Percentiles rank a stretch among this genome's conserved stretches.
Conservation (phyloP, 2,888 invertebrate species). For the Lepas anatifera region DNA sequence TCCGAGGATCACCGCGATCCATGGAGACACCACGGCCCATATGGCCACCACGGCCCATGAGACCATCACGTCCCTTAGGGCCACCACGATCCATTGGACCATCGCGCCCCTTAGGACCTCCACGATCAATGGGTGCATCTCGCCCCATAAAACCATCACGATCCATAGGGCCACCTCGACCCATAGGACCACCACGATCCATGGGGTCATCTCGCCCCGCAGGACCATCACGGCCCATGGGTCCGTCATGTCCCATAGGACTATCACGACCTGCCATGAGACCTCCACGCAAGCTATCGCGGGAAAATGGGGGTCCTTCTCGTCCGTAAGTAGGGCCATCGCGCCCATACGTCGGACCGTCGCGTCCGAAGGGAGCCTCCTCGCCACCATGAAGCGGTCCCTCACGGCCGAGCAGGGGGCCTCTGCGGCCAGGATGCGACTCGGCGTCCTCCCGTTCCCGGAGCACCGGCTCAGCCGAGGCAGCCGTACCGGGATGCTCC, state of each 20-base stretch:
- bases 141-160: slow-evolving; percentile 20
- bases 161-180: not conserved
- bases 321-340: too few relatives aligned
- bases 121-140: slow-evolving; percentile 25
- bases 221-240: not conserved
- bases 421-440: not conserved
- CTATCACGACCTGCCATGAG: not conserved
- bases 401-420: slow-evolving; percentile 14
- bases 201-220: not conserved
- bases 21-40: not conserved
- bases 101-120: slow-evolving; percentile 16
- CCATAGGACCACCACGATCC: not conserved
- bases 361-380: too few relatives aligned
- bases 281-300: too few relatives aligned
- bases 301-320: too few relatives aligned
- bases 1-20: slow-evolving; percentile 16
- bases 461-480: not conserved
- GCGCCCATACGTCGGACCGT: too few relatives aligned
- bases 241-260: not conserved
- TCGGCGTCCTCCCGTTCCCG: not conserved
- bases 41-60: slow-evolving; percentile 13
- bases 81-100: slow-evolving; percentile 14
- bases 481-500: not conserved
- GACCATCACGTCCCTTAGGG: slow-evolving; percentile 15
- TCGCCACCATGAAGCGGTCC: slow-evolving; percentile 10